These are phyloP conservation scores for Florisuga fusca DNA, from an alignment of 2,797 vertebrate species.

Conservation along the genomic window DNA sequence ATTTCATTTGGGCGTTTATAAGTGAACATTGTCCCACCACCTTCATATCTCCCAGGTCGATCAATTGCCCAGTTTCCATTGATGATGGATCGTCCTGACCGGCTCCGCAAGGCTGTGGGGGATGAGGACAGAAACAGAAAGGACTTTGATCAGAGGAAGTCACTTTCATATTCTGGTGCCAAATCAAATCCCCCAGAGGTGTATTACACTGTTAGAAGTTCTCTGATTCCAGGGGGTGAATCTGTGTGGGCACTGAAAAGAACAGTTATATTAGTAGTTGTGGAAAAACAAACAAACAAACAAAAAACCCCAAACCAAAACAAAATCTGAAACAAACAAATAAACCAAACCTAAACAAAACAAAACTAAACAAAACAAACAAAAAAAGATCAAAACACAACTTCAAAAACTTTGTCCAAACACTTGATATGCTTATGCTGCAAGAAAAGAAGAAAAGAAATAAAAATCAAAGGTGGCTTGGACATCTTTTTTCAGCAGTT, in stretches of 20 bases:
- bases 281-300: background rate
- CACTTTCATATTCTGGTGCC: background rate
- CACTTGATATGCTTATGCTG: background rate
- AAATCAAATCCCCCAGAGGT: background rate
- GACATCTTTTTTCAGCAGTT: background rate
- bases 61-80: conserved; percentile 99
- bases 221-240: background rate
- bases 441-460: background rate
- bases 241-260: background rate
- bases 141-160: background rate
- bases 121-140: background rate
- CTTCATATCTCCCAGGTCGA: conserved; percentile 92
- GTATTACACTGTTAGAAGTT: background rate
- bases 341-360: too few relatives aligned
- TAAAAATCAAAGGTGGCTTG: background rate
- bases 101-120: conserved; percentile 88
- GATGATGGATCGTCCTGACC: conserved; percentile 93
- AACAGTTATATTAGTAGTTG: background rate
- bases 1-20: conserved; percentile 97
- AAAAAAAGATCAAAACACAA: background rate
- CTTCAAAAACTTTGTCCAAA: background rate
- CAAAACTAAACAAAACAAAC: too few relatives aligned
- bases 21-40: conserved; percentile 94
- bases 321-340: too few relatives aligned
- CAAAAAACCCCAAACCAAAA: too few relatives aligned